Base-by-base conservation (phyloP, 2,888 invertebrate genomes). In the Pollenia labialis region DNA sequence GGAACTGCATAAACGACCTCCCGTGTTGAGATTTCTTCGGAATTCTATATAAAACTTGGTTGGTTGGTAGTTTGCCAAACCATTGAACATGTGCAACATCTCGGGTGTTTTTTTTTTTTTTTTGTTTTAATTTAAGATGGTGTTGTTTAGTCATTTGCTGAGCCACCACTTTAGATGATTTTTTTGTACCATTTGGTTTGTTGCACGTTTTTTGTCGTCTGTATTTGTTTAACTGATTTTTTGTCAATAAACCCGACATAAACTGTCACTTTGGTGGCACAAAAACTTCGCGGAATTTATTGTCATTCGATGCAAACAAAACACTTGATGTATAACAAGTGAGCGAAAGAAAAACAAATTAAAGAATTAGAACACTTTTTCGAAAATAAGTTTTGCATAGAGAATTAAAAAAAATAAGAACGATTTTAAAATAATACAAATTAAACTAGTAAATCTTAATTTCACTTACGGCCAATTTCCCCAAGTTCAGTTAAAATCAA, bases 21-120 rank as follows among this genome's bases (percentile, higher is more conserved):
- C 91, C 92, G 91, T 92, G 91, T 90, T 90, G 87, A 76, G 91
- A 91, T 92, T 91, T 91, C 91, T 89, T 88, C 89, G 89, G 92
- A 91, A 91, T 91, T 90, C 88, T 89, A 89, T 88, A 89, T 89
- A 69, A 72, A 85, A 77, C 84, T 74, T 62, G 58, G 83, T 46
- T 71, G 40, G 32, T 44, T 72, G 46, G 48, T 77, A 18, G 23
- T 64, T 71, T 62, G 79, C 10, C 54, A 23, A 81, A 14, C 71
- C 64, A 80, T 62, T 60, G 74, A 85, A 80, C 84, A 85, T 85
- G 79, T 85, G 84, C 84, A 85, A 75, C 68, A 80, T 74, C 81
- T 81, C 52, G 72, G 44, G 23, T 87, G 89, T 89, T 90, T 90
- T 90, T 72, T 66, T 66, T 89, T 89, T 90, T 74, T 71, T 40